Base-by-base conservation (phyloP, 2,888 invertebrate species). In the Lobophora halterata region DNA sequence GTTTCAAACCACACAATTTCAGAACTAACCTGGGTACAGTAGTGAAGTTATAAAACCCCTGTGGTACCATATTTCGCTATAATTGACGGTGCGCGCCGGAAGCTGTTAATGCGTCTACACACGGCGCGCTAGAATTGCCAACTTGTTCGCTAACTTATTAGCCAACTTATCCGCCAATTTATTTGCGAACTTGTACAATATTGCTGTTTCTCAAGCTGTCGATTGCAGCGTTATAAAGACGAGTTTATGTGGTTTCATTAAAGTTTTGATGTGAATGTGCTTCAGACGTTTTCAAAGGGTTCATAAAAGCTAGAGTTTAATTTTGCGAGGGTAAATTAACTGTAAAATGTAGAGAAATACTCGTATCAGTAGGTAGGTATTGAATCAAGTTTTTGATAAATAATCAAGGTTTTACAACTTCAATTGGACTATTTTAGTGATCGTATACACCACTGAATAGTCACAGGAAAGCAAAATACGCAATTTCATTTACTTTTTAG, bases 71-170 rank as follows among this genome's bases (percentile, higher is more conserved):
- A 42, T 49, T 45, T 49, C 34, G 34, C 12, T 30, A 34, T 34
- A 46, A 46, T 46, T 39, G 31, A 42, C 32, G 36, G 40, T 39
- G 41, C 23, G 27, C 26, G 37, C 40, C 31, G 27, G 29, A 33
- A 39, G 40, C 37, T 39, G 44, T 42, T 49, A 41, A 38, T 43
- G 44, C 32, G 38, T 41, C 35, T 14, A 44, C 36, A 27, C 34
- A 45, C 25, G 5, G 20, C 2, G 9, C 3, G 5, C 5, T 0
- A 7, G 23, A 17, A 25, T 4, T 11, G 17, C 21, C 17, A 46
- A 24, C 39, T 19, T 31, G 32, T 17, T 9, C 29, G 19, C 24
- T 3, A 35, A 32, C 29, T 24, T 9, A 8, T 11, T 18, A 1
- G 17, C 14, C 13, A 17, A 2, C 17, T 17, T 5, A n/a, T 6